Evolutionary conservation across 2,113 vertebrate genomes (phyloP).

Genomic region (Cygnus atratus): DNA sequence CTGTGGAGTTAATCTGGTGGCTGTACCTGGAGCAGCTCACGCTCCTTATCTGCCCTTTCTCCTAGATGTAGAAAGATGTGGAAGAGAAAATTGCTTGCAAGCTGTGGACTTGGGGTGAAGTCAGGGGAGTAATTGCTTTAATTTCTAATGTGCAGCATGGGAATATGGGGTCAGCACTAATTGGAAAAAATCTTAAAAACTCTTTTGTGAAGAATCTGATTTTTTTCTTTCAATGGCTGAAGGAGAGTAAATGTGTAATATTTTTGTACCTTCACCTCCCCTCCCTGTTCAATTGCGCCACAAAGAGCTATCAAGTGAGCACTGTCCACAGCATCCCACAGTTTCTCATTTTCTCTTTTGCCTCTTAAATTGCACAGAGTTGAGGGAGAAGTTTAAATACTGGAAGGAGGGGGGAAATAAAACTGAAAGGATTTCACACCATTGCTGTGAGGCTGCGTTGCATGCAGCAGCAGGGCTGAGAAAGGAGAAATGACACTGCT

Average conservation of each 20-base stretch:
- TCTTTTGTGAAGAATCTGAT: background rate
- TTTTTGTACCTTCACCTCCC: background rate
- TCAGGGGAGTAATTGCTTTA: background rate
- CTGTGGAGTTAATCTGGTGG: background rate
- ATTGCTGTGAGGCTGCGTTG: accelerated
- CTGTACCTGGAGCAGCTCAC: background rate
- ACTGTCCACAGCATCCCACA: background rate
- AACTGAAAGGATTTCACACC: background rate
- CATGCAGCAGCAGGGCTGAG: background rate
- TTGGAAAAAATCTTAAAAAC: background rate
- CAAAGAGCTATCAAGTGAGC: background rate
- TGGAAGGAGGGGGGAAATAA: background rate
- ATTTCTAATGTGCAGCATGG: background rate
- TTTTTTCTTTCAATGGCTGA: background rate
- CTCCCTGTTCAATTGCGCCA: background rate
- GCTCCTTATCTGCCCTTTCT: background rate
- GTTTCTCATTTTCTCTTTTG: background rate
- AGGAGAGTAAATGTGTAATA: background rate
- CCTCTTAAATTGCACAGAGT: background rate
- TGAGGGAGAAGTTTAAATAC: background rate
- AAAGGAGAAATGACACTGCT: background rate
- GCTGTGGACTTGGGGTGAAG: background rate
- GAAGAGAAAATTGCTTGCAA: background rate
- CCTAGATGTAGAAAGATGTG: background rate
- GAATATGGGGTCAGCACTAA: background rate